phyloP scores from a whole-genome alignment of 2,113 vertebrate genomes.

The Ciconia boyciana region DNA sequence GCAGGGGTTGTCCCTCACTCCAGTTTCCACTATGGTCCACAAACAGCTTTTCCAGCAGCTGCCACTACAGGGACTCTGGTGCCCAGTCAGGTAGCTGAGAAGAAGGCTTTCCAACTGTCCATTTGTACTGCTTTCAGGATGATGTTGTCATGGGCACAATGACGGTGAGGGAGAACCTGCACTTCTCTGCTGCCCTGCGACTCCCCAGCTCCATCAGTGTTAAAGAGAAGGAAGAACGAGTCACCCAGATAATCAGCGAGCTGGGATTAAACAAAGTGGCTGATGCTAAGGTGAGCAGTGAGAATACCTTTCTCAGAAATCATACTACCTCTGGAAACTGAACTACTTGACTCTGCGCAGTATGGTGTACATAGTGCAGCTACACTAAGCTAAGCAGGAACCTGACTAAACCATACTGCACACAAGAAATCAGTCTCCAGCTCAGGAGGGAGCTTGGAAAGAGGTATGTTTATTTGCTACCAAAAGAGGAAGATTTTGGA shows the following conservation, averaged over 20 bases:
- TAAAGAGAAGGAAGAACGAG: conserved; percentile 55
- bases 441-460: not conserved
- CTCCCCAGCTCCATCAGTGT: conserved; percentile 50
- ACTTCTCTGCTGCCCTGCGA: conserved; percentile 60
- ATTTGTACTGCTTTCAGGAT: conserved; percentile 43
- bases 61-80: not conserved
- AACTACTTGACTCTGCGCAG: not conserved
- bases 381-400: not conserved
- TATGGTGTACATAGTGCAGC: not conserved
- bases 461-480: not conserved
- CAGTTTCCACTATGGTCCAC: not conserved
- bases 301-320: not conserved
- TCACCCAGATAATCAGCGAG: conserved; percentile 48
- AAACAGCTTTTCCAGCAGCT: not conserved
- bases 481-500: conserved; percentile 1
- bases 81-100: not conserved
- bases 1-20: not conserved
- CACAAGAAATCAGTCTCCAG: not conserved
- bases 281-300: conserved; percentile 38
- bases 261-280: conserved; percentile 53
- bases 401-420: not conserved
- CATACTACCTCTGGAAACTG: not conserved
- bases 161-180: conserved; percentile 62
- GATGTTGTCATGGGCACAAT: conserved; percentile 58
- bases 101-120: not conserved